A percentile compares a stretch with the other conserved stretches of the same genome.
Evolutionary conservation across 2,888 invertebrate genomes (phyloP).

Genomic region (Zaprionus obscuricornis): DNA sequence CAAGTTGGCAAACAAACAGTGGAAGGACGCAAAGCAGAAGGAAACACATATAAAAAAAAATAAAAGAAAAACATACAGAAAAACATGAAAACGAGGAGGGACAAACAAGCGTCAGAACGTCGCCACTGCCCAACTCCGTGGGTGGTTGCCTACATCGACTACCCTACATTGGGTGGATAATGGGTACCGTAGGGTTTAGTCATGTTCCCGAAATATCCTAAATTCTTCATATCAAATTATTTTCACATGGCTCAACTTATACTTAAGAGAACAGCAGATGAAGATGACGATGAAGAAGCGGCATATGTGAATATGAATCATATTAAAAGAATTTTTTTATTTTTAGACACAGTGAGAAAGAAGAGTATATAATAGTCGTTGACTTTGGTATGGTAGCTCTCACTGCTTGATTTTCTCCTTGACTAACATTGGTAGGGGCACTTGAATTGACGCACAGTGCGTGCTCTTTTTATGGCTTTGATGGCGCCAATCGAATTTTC

Average conservation of each 20-base stretch:
- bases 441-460: conserved; percentile 33
- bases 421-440: conserved; percentile 23
- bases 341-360: neutral
- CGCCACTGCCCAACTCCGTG: conserved; percentile 49
- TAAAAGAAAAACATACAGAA: neutral
- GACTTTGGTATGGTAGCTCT: neutral
- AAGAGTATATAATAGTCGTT: conserved; percentile 12
- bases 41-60: neutral
- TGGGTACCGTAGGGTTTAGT: neutral
- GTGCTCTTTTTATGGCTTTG: conserved; percentile 63
- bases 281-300: too few relatives aligned
- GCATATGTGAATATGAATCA: too few relatives aligned
- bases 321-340: too few relatives aligned
- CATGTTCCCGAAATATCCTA: too few relatives aligned
- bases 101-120: conserved; percentile 44
- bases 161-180: neutral
- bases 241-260: too few relatives aligned
- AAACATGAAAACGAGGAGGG: neutral
- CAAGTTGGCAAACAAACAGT: conserved; percentile 3
- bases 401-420: conserved; percentile 28
- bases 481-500: conserved; percentile 63
- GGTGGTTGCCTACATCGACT: too few relatives aligned
- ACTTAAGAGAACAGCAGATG: too few relatives aligned
- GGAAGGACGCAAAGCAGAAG: neutral
- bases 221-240: too few relatives aligned